Conservation (phyloP, 2,888 invertebrate species). For the Harpalus rubripes region DNA sequence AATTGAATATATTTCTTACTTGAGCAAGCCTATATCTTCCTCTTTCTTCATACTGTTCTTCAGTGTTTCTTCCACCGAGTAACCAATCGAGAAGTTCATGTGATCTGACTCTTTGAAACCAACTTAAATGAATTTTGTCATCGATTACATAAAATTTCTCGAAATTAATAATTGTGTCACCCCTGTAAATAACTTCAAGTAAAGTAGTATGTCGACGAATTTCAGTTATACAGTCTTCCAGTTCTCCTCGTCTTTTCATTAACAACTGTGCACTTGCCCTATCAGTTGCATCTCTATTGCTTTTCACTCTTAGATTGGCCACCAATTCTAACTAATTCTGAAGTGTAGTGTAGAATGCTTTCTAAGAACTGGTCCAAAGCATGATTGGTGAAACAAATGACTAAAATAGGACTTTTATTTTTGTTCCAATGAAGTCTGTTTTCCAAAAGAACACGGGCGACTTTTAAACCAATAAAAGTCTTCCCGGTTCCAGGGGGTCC, state of each 20-base stretch:
- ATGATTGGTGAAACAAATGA: slow-evolving; percentile 92
- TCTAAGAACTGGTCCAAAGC: slow-evolving; percentile 92
- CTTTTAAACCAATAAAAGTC: slow-evolving; percentile 86
- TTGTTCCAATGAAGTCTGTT: slow-evolving; percentile 75
- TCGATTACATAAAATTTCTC: not conserved
- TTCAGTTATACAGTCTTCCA: not conserved
- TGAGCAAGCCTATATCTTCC: slow-evolving; percentile 3
- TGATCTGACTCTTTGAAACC: not conserved
- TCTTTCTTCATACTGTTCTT: slow-evolving; percentile 12
- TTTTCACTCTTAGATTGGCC: slow-evolving; percentile 82
- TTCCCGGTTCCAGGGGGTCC: slow-evolving; percentile 92
- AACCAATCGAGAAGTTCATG: not conserved
- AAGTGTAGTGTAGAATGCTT: slow-evolving; percentile 81
- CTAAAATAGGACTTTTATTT: slow-evolving; percentile 81
- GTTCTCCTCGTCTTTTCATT: not conserved
- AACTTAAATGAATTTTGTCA: not conserved
- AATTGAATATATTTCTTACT: slow-evolving; percentile 22
- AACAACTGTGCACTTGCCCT: not conserved
- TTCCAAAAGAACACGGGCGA: slow-evolving; percentile 82
- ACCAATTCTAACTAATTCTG: slow-evolving; percentile 84
- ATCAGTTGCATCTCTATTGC: slow-evolving; percentile 72
- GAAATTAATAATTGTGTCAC: not conserved
- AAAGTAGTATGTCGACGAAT: not conserved
- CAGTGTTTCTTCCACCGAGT: not conserved
- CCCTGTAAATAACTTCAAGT: not conserved